Evolutionary conservation across 2,888 invertebrate species (phyloP), one percentile per base, ranked within the genome.

Genomic region (Drosophila infuscata): DNA sequence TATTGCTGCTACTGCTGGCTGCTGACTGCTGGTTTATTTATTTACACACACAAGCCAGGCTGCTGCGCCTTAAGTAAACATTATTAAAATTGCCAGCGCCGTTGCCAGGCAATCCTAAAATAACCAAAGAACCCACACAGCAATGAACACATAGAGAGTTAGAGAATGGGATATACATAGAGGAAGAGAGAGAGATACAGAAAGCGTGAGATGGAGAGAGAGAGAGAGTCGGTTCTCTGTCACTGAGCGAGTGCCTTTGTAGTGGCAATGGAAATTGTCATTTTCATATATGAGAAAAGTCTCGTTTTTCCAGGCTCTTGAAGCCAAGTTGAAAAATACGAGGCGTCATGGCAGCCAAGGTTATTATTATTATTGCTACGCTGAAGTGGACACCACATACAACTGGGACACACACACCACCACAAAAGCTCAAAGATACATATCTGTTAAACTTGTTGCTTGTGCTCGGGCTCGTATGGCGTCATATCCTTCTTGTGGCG

Each of bases 311-410:
- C 79, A 70, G 65, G 53, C 78, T 73, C 68, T 76, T 62, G 58
- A 68, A 68, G 53, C 56, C 66, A 68, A 82, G 76, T 66, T 86
- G 83, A 80, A 79, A 88, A 83, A 86, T 81, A 78, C 76, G 68
- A 73, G 74, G 72, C 81, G 78, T 83, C 77, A 68, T 78, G 77
- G 68, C 78, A 87, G 79, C 87, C 89, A 85, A 89, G 85, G 85
- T 81, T 89, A 84, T 89, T 89, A 89, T 82, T 86, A 88, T 84
- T 84, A 85, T 88, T 89, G 79, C 85, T 75, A 75, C 81, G 88
- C 87, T 61, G 74, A 82, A 86, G 88, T 88, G 86, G 85, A 82
- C 73, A 43, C 48, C 70, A 65, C 71, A 54, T 69, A 62, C 57
- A 72, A 20, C 7, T 20, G 7, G 7, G 62, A 64, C 51, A 41